These are phyloP conservation scores for Tamandua tetradactyla DNA, from an alignment of 2,797 vertebrate species.

Conservation along the genomic window DNA sequence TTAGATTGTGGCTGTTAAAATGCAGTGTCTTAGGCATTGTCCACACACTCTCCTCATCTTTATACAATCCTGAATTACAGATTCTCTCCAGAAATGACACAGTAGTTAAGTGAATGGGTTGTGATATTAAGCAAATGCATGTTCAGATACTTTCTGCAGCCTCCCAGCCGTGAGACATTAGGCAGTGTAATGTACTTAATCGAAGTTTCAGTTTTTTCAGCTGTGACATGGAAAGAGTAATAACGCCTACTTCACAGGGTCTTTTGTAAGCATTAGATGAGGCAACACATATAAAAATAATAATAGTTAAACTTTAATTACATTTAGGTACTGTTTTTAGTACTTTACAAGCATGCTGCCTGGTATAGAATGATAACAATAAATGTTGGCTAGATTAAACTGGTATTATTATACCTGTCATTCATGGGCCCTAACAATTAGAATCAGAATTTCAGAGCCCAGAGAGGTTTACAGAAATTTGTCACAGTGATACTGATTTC, in stretches of 20 bases:
- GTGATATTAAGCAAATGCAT: neutral
- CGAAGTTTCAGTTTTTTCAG: conserved; percentile 58
- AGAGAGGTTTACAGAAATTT: neutral
- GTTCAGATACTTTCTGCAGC: neutral
- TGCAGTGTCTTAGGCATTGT: neutral
- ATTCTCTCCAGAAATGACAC: neutral
- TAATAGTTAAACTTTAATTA: conserved; percentile 40
- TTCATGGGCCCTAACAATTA: neutral
- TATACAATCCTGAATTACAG: neutral
- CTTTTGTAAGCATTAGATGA: conserved; percentile 67
- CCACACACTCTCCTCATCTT: neutral
- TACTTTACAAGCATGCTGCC: conserved; percentile 57
- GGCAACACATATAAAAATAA: conserved; percentile 60
- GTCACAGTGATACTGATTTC: neutral
- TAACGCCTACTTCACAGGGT: conserved; percentile 25
- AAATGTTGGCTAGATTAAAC: conserved; percentile 7
- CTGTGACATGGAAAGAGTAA: conserved; percentile 61
- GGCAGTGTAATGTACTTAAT: neutral
- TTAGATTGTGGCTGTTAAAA: neutral
- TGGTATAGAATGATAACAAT: conserved; percentile 12
- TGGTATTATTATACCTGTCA: conserved; percentile 9
- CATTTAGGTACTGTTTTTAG: neutral
- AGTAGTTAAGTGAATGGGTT: neutral
- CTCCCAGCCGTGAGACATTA: neutral
- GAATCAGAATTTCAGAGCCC: conserved; percentile 12